Conservation (phyloP, 2,888 invertebrate species). For the Beris chalybata region DNA sequence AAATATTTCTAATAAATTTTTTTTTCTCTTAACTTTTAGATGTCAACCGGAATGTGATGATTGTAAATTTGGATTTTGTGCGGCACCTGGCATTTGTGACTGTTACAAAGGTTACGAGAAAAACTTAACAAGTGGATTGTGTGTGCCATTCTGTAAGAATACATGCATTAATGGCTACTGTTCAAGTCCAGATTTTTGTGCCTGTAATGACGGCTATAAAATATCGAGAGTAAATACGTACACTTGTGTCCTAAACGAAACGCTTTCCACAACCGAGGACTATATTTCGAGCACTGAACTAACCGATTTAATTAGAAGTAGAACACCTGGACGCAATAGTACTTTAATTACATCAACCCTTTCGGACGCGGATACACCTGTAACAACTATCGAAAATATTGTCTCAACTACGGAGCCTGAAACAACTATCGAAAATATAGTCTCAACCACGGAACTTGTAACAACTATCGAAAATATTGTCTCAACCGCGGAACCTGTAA, state of each 20-base stretch:
- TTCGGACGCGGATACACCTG: too few relatives aligned
- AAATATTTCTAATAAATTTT: background rate
- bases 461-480: too few relatives aligned
- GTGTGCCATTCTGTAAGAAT: slow-evolving; percentile 14
- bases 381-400: too few relatives aligned
- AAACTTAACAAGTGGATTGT: background rate
- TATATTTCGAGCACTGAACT: too few relatives aligned
- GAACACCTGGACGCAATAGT: too few relatives aligned
- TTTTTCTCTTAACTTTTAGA: background rate
- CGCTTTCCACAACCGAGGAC: too few relatives aligned
- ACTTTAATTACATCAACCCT: too few relatives aligned
- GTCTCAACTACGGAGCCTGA: too few relatives aligned
- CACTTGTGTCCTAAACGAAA: background rate
- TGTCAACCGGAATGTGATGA: slow-evolving; percentile 49
- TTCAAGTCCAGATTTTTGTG: slow-evolving; percentile 43
- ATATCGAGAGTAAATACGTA: background rate
- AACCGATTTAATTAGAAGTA: too few relatives aligned
- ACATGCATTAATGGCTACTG: slow-evolving; percentile 52
- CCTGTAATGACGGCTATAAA: slow-evolving; percentile 40
- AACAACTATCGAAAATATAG: too few relatives aligned
- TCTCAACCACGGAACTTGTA: too few relatives aligned
- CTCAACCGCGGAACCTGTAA: too few relatives aligned
- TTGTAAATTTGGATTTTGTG: slow-evolving; percentile 50
- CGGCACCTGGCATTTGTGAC: slow-evolving; percentile 50
- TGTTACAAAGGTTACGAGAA: slow-evolving; percentile 31